Conservation (phyloP, 2,888 invertebrate genomes). For the Drosophila mettleri region DNA sequence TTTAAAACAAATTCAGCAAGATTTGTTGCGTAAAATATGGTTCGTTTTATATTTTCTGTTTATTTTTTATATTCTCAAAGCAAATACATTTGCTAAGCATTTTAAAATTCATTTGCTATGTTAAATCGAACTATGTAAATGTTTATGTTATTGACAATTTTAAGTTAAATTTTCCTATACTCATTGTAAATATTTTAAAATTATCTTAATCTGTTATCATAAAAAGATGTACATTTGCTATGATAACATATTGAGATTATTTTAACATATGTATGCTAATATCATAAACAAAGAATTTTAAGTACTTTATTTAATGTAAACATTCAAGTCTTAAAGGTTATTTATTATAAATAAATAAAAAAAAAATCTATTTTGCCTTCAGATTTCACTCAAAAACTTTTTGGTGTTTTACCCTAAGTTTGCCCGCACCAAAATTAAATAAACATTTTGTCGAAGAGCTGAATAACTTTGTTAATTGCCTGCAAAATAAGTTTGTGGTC, state of each 20-base stretch:
- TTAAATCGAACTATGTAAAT: not conserved
- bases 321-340: not conserved
- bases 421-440: constrained; percentile 35
- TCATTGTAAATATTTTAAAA: not conserved
- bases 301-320: not conserved
- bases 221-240: too few relatives aligned
- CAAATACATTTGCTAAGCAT: not conserved
- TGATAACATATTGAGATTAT: too few relatives aligned
- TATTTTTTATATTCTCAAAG: not conserved
- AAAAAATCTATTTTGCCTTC: not conserved
- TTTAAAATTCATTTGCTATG: not conserved
- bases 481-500: constrained; percentile 31
- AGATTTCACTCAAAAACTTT: constrained; percentile 2
- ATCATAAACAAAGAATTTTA: not conserved
- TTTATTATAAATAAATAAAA: not conserved
- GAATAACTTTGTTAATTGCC: constrained; percentile 55
- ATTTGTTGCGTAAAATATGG: not conserved
- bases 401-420: constrained; percentile 9
- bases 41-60: not conserved
- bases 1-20: not conserved
- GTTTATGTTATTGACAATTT: not conserved
- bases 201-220: not conserved
- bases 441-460: constrained; percentile 30
- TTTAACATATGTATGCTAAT: constrained; percentile 1
- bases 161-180: not conserved